Percentiles rank a stretch among this genome's conserved stretches.
Conservation (phyloP, 1,140 invertebrate species). For the Zophobas morio region DNA sequence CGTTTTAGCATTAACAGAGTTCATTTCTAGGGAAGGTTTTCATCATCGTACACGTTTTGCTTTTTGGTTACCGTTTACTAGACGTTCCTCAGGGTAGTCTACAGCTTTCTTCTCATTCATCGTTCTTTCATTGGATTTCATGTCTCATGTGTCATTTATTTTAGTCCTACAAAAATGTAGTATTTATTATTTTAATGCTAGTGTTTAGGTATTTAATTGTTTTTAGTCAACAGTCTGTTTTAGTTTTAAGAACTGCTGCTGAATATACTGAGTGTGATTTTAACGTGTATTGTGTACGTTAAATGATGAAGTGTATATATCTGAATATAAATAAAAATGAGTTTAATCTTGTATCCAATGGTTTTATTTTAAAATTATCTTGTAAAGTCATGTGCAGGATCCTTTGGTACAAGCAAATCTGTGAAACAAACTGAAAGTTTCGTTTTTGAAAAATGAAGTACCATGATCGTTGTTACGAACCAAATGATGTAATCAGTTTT, state of each 20-base stretch:
- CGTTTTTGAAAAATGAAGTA: too few species aligned
- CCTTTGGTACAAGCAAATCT: too few species aligned
- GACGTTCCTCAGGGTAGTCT: constrained; percentile 35
- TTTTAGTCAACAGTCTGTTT: constrained; percentile 1
- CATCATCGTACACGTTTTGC: constrained; percentile 7
- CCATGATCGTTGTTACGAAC: too few species aligned
- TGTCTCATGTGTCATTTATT: constrained; percentile 18
- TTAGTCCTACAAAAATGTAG: not conserved
- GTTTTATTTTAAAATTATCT: too few species aligned
- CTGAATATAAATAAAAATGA: not conserved
- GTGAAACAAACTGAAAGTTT: too few species aligned
- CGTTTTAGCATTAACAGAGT: constrained; percentile 4
- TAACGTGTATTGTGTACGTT: constrained; percentile 3
- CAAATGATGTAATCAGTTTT: too few species aligned
- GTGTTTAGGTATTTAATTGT: constrained; percentile 1
- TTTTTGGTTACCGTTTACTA: constrained; percentile 36
- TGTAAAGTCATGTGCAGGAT: too few species aligned
- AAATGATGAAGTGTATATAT: not conserved
- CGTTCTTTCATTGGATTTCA: constrained; percentile 11
- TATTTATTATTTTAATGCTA: constrained; percentile 25
- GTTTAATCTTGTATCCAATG: too few species aligned
- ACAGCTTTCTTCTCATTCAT: constrained; percentile 3
- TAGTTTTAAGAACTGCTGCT: not conserved
- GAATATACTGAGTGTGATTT: not conserved
- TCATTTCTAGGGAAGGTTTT: constrained; percentile 19